Percentiles rank a stretch among this genome's conserved stretches.
phyloP scores from a whole-genome alignment of 2,888 invertebrate species.

The Synanthedon myopaeformis region DNA sequence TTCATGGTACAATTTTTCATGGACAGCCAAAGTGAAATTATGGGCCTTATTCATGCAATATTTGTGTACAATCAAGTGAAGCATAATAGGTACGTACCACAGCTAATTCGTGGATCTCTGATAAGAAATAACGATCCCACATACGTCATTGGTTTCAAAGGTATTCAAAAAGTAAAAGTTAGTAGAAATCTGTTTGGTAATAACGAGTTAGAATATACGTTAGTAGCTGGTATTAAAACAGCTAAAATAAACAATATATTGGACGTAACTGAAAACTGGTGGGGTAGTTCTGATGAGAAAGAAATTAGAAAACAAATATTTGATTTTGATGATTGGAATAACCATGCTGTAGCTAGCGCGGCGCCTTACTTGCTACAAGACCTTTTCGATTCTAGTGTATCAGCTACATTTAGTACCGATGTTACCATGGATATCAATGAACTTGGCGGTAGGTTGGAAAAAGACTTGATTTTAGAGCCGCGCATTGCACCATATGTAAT shows the following conservation, averaged over 20 bases:
- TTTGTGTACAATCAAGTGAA: conserved; percentile 84
- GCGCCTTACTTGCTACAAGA: conserved; percentile 88
- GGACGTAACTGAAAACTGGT: conserved; percentile 95
- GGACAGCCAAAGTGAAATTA: conserved; percentile 93
- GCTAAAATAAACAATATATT: conserved; percentile 88
- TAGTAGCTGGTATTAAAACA: conserved; percentile 92
- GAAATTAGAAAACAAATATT: conserved; percentile 88
- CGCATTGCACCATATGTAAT: conserved; percentile 82
- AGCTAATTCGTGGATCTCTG: conserved; percentile 39
- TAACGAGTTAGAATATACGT: conserved; percentile 87
- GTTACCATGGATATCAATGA: conserved; percentile 72
- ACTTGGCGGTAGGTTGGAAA: conserved; percentile 81
- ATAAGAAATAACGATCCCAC: conserved; percentile 72
- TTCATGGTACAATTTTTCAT: conserved; percentile 90
- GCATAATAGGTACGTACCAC: conserved; percentile 70
- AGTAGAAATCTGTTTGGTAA: conserved; percentile 89
- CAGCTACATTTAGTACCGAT: conserved; percentile 73
- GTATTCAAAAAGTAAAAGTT: conserved; percentile 93
- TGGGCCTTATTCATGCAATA: conserved; percentile 84
- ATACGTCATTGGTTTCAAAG: conserved; percentile 91
- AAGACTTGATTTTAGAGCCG: conserved; percentile 74
- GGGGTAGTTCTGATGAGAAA: conserved; percentile 84
- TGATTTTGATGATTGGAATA: conserved; percentile 99
- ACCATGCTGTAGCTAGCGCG: conserved; percentile 93
- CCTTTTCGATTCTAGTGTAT: conserved; percentile 80